Conservation (phyloP, 2,797 vertebrate species). For the Paramormyrops hopkinsi region DNA sequence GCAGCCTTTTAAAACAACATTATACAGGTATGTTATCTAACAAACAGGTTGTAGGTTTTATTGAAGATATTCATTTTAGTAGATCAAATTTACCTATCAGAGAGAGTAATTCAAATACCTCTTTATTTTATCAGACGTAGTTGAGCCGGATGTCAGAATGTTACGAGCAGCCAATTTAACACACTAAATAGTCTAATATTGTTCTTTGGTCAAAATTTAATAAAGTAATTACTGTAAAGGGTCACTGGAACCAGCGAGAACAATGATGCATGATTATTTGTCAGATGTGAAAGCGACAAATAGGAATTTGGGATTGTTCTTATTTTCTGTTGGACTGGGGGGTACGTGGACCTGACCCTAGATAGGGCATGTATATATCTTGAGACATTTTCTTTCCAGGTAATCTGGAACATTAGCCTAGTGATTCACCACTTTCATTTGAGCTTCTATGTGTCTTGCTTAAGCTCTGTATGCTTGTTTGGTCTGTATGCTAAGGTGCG, state of each 20-base stretch:
- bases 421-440: too few relatives aligned
- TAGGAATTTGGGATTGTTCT: background rate
- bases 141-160: background rate
- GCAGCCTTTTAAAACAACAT: background rate
- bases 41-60: background rate
- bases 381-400: background rate
- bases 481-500: background rate
- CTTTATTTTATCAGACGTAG: background rate
- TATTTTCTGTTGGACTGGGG: background rate
- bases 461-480: background rate
- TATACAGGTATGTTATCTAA: background rate
- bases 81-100: background rate
- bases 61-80: background rate
- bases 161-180: background rate
- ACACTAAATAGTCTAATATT: background rate
- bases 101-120: background rate
- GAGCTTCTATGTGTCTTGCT: background rate
- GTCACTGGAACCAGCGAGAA: background rate
- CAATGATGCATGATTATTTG: background rate
- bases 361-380: background rate
- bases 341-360: background rate
- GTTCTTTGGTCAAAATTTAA: background rate
- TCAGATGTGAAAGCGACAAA: background rate
- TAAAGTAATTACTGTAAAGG: background rate
- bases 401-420: background rate